Evolutionary conservation across 1,140 invertebrate genomes (phyloP), one percentile per base, ranked within the genome.

Genomic region (Fopius arisanus): DNA sequence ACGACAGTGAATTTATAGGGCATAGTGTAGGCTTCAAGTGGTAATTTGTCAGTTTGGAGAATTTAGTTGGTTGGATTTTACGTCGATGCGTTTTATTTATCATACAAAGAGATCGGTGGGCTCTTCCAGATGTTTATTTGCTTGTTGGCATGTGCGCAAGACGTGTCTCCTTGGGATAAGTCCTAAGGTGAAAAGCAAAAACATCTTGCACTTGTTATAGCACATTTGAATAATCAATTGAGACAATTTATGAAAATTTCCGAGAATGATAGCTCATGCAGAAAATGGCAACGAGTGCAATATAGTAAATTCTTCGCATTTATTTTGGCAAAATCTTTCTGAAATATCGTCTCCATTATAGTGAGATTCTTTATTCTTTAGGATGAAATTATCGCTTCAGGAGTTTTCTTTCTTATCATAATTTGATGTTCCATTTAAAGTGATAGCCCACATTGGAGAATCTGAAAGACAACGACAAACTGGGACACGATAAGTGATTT

Each of bases 211-310:
- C 41, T 69, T 69, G 67, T 69, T 43, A 54, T 10, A 69, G 48
- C 41, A 65, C 33, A 72, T 63, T 72, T 65, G 21, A 72, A 69
- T 69, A 51, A 69, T 69, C 67, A 54, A 28, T 16, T 16, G 48
- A 26, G 66, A 68, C 33, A 21, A 37, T 43, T 26, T n/a, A 68
- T 67, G 37, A 19, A 67, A 4, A 63, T 29, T 7, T 2, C 26
- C 19, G 51, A 2, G 51, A 59, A 59, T 59, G 26, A n/a, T 59
- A 16, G 7, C n/a, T 59, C 51, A 10, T 9, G 12, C 29, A 33
- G 37, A 66, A 37, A 66, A n/a, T n/a, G n/a, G n/a, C n/a, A n/a
- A n/a, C n/a, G n/a, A n/a, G n/a, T n/a, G n/a, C n/a, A n/a, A 33
- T 33, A 63, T 63, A 19, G 29, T 63, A 19, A 63, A 14, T 63